These are phyloP conservation scores for Thinocorus orbignyianus DNA, from an alignment of 2,113 vertebrate species.

Conservation along the genomic window DNA sequence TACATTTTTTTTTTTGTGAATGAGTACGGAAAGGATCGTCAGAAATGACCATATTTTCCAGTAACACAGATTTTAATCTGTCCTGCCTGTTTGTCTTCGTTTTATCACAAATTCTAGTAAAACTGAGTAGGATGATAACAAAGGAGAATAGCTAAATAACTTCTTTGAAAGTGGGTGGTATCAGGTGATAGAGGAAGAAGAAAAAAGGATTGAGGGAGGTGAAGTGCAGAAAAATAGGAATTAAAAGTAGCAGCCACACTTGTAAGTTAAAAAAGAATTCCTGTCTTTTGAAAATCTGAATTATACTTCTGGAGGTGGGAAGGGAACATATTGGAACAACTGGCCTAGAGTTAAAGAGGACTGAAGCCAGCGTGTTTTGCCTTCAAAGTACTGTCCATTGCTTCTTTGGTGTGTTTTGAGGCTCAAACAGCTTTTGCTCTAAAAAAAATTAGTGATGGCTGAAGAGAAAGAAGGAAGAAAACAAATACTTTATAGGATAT, in stretches of 20 bases:
- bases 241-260: not conserved
- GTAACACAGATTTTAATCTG: not conserved
- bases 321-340: not conserved
- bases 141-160: not conserved
- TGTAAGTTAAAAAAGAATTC: not conserved
- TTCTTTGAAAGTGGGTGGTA: not conserved
- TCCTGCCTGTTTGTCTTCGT: not conserved
- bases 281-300: not conserved
- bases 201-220: not conserved
- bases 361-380: not conserved
- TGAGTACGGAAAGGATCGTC: not conserved
- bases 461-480: not conserved
- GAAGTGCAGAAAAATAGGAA: not conserved
- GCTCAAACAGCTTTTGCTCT: not conserved
- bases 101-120: not conserved
- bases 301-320: not conserved
- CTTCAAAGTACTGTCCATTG: not conserved
- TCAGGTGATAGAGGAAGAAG: not conserved
- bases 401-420: not conserved
- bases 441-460: not conserved
- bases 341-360: not conserved
- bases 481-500: not conserved
- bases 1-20: not conserved
- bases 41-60: not conserved
- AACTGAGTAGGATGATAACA: not conserved